Base-by-base conservation (phyloP, 2,888 invertebrate species). In the Dioctria rufipes region DNA sequence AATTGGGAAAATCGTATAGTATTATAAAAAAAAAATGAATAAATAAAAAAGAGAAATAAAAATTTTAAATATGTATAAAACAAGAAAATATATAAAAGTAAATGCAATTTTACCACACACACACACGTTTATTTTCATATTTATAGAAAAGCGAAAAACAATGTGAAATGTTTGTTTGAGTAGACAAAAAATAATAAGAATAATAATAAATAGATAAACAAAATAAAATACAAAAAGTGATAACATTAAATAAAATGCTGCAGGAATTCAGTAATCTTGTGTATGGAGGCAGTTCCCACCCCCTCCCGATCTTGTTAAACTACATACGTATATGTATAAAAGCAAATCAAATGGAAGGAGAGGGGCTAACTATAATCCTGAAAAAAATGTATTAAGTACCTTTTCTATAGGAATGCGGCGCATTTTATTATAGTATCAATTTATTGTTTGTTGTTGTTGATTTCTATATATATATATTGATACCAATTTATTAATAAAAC, bases 391-490 rank as follows among this genome's bases (percentile, higher is more conserved):
- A 77, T 77, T 77, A 63, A 63, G 60, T 73, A 73, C 60, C 73
- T 73, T 77, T 63, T 77, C 43, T 63, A 25, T 25, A 77, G n/a
- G 60, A 77, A 77, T 77, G 46, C 63, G 67, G 69, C 69, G 79
- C 79, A 79, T 79, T 79, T 79, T 79, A 58, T 54, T 65, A 54
- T 43, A 67, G n/a, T 63, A 66, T 78, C 43, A n/a, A 66, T 25
- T 67, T 42, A 78, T 66, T 67, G 66, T 78, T 78, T 78, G 78
- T 78, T 78, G 78, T 78, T 78, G 78, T 78, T 78, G 66, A 66
- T 78, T 54, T 67, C 58, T 78, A 66, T 25, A 25, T 25, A 25
- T 25, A 25, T 25, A 25, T 25, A 25, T 67, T 78, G 58, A 78
- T 78, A 66, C 54, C 25, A 25, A 66, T 66, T 78, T 67, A 78